phyloP scores from a whole-genome alignment of 2,888 invertebrate genomes.

The Polia nebulosa region DNA sequence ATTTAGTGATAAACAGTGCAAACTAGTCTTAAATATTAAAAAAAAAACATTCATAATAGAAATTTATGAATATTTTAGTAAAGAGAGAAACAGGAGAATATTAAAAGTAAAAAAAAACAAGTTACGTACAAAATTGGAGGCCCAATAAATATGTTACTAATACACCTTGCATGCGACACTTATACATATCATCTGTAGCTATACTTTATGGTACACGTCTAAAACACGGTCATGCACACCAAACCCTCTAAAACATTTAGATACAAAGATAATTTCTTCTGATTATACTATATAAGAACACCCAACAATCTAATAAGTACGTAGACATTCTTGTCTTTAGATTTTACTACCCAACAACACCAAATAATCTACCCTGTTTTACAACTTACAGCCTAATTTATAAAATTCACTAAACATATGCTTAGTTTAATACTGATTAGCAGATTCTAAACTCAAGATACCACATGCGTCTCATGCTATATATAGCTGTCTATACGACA shows the following conservation, averaged over 20 bases:
- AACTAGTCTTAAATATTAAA: too few relatives aligned
- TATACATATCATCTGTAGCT: background rate
- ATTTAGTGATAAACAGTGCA: too few relatives aligned
- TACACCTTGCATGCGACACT: constrained; percentile 31
- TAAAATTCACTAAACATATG: too few relatives aligned
- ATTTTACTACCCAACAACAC: background rate
- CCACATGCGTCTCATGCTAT: too few relatives aligned
- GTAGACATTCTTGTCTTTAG: background rate
- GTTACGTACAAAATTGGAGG: background rate
- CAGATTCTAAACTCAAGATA: too few relatives aligned
- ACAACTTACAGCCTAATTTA: too few relatives aligned
- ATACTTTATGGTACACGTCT: background rate
- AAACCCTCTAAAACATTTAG: constrained; percentile 17
- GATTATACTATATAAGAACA: background rate
- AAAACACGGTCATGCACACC: constrained; percentile 33
- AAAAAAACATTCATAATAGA: background rate
- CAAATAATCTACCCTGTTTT: background rate
- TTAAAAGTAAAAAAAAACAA: background rate
- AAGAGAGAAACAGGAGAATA: background rate
- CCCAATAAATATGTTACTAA: background rate
- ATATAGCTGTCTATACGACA: too few relatives aligned
- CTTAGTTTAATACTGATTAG: too few relatives aligned
- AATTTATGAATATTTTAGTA: background rate
- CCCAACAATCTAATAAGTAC: background rate
- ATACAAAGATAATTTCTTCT: background rate